Conservation (phyloP, 2,888 invertebrate species). For the Chirona hameri region DNA sequence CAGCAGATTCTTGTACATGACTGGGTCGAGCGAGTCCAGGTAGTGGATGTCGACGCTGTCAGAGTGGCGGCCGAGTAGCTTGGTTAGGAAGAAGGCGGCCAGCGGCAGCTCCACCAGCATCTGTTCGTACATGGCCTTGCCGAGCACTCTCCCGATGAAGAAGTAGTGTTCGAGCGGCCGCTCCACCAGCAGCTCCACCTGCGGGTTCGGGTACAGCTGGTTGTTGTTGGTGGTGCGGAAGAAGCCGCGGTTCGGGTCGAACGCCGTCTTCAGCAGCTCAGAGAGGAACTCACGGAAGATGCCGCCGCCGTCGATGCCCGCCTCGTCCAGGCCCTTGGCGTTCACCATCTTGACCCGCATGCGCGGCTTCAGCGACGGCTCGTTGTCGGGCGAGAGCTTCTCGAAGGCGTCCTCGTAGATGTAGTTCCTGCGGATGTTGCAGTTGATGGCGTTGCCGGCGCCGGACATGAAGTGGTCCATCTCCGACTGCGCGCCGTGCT, state of each 20-base stretch:
- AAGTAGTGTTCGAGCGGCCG: slow-evolving; percentile 87
- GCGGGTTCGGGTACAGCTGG: slow-evolving; percentile 92
- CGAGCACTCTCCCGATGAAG: slow-evolving; percentile 89
- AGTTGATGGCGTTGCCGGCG: slow-evolving; percentile 59
- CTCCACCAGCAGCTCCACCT: slow-evolving; percentile 76
- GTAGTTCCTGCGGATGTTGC: slow-evolving; percentile 79
- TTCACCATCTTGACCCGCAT: slow-evolving; percentile 88
- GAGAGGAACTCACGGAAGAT: slow-evolving; percentile 92
- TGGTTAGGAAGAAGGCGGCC: slow-evolving; percentile 92
- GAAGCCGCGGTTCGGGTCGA: slow-evolving; percentile 94
- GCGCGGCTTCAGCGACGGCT: slow-evolving; percentile 77
- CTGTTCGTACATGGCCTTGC: slow-evolving; percentile 94
- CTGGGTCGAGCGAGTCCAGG: slow-evolving; percentile 86
- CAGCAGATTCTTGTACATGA: slow-evolving; percentile 83
- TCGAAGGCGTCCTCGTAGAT: slow-evolving; percentile 99
- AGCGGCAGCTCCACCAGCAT: slow-evolving; percentile 89
- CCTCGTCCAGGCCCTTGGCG: slow-evolving; percentile 85
- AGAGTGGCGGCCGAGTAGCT: slow-evolving; percentile 71
- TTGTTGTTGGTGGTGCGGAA: slow-evolving; percentile 78
- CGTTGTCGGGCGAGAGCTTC: slow-evolving; percentile 83
- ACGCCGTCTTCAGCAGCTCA: slow-evolving; percentile 88
- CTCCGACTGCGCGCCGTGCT: slow-evolving; percentile 69
- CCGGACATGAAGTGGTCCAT: slow-evolving; percentile 69
- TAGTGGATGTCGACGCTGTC: slow-evolving; percentile 81
- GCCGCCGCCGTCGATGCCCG: slow-evolving; percentile 96